phyloP scores from a whole-genome alignment of 2,888 invertebrate species.

The Sinopyrophorus schimmeli region DNA sequence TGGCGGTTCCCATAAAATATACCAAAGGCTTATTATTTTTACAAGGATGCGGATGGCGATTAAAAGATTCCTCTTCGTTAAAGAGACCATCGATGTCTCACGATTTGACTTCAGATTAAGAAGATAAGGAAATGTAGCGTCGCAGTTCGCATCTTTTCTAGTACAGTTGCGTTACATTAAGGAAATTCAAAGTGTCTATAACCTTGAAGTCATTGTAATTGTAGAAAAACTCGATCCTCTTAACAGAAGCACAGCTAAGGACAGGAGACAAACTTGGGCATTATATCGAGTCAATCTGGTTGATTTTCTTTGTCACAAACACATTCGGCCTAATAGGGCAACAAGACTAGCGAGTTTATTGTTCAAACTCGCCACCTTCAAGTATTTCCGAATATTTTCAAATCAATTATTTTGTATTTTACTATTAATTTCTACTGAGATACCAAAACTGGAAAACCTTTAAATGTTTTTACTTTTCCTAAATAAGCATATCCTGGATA shows the following conservation, averaged over 20 bases:
- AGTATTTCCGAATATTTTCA: no score
- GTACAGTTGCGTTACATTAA: constrained; percentile 29
- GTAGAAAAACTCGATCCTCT: not conserved
- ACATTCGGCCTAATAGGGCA: constrained; percentile 20
- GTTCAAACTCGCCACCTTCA: constrained; percentile 14
- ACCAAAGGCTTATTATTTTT: constrained; percentile 48
- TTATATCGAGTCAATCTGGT: constrained; percentile 17
- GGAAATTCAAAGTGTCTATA: constrained; percentile 14
- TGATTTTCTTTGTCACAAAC: constrained; percentile 18
- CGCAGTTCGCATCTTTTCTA: constrained; percentile 44
- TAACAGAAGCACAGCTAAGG: constrained; percentile 8
- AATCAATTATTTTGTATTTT: no score
- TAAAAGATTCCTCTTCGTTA: constrained; percentile 51
- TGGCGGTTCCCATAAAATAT: constrained; percentile 45
- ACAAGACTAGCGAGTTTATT: constrained; percentile 13
- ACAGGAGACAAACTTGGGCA: constrained; percentile 21
- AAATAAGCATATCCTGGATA: no score
- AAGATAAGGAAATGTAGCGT: constrained; percentile 47
- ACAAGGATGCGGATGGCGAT: constrained; percentile 44
- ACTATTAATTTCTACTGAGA: no score
- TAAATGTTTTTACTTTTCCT: no score
- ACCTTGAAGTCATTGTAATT: constrained; percentile 10
- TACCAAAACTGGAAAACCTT: no score
- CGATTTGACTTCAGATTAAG: constrained; percentile 48
- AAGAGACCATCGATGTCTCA: constrained; percentile 51